These are phyloP conservation scores for Percopsis transmontana DNA, from an alignment of 2,113 vertebrate genomes.

Conservation along the genomic window DNA sequence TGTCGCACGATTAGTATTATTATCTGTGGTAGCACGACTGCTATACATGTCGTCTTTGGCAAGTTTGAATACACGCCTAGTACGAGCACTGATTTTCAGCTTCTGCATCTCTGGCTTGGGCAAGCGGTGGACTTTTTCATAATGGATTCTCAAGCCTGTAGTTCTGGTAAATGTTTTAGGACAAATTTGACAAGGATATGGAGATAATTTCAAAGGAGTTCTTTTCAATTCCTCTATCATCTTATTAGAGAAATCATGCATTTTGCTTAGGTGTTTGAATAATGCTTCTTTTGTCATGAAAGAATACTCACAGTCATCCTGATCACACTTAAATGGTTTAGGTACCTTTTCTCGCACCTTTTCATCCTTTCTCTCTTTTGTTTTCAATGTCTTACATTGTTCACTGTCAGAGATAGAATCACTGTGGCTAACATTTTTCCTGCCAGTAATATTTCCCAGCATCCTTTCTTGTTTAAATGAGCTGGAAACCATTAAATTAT, in stretches of 20 bases:
- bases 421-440: constrained; percentile 55
- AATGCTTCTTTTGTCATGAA: constrained; percentile 98
- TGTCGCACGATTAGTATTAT: constrained; percentile 3
- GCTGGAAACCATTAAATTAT: constrained; percentile 86
- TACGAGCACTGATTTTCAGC: constrained; percentile 80
- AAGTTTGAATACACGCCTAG: constrained; percentile 80
- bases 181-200: constrained; percentile 93
- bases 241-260: constrained; percentile 89
- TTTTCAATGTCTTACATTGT: constrained; percentile 51
- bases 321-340: constrained; percentile 94
- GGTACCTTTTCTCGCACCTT: constrained; percentile 73
- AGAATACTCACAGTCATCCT: constrained; percentile 88
- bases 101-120: constrained; percentile 91
- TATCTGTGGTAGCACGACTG: constrained; percentile 18
- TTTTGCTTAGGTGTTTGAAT: constrained; percentile 92
- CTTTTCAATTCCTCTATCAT: constrained; percentile 97
- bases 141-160: constrained; percentile 96
- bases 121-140: constrained; percentile 93
- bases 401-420: constrained; percentile 59
- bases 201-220: constrained; percentile 91
- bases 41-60: constrained; percentile 30
- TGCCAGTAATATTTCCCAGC: constrained; percentile 45
- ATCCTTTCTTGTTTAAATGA: constrained; percentile 80
- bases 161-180: constrained; percentile 97
- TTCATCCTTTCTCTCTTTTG: constrained; percentile 57